A percentile compares a stretch with the other conserved stretches of the same genome.
Conservation (phyloP, 2,888 invertebrate species). For the Pammene fasciana region DNA sequence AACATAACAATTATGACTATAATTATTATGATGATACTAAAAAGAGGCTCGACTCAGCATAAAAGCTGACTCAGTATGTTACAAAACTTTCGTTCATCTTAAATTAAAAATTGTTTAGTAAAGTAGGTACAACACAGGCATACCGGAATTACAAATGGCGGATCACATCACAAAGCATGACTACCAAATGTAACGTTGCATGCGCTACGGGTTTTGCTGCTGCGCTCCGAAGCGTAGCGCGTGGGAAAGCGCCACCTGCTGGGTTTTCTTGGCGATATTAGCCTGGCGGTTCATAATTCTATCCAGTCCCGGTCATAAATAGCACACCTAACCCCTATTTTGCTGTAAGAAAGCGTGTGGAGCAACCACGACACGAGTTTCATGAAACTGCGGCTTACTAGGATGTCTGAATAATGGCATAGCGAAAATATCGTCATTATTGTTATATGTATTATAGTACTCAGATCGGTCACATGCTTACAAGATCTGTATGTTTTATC, state of each 20-base stretch:
- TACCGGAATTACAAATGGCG: neutral
- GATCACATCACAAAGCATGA: conserved; percentile 43
- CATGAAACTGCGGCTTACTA: conserved; percentile 37
- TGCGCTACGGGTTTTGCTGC: conserved; percentile 48
- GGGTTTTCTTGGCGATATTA: conserved; percentile 65
- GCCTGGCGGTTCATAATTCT: conserved; percentile 68
- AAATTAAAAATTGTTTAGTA: no score
- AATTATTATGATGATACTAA: no score
- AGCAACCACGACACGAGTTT: conserved; percentile 42
- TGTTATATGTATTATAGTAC: no score
- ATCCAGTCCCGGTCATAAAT: conserved; percentile 68
- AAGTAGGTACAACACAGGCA: no score
- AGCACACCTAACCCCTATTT: conserved; percentile 62
- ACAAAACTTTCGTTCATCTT: no score
- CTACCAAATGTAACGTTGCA: conserved; percentile 47
- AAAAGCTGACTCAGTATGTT: no score
- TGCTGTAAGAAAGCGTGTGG: conserved; percentile 53
- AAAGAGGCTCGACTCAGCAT: no score
- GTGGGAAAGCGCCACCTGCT: conserved; percentile 65
- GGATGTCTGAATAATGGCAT: conserved; percentile 28
- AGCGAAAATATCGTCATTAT: no score
- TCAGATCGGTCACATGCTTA: no score
- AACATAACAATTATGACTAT: no score
- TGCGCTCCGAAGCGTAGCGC: conserved; percentile 46
- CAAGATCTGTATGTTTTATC: no score